These are phyloP conservation scores for Drosophila sp. DNA, from an alignment of 1,140 invertebrate genomes.

Conservation along the genomic window DNA sequence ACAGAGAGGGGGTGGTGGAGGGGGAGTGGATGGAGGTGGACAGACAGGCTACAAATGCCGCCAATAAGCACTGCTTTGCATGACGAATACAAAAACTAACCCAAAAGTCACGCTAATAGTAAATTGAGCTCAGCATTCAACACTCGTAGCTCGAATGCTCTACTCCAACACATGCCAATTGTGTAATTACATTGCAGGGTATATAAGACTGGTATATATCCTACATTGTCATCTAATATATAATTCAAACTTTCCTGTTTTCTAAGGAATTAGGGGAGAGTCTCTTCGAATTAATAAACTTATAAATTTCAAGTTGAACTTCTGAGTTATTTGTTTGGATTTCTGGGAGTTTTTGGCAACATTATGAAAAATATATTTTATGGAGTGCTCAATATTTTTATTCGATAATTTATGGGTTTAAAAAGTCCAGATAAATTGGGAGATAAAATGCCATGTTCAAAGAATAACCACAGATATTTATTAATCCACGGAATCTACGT, in stretches of 20 bases:
- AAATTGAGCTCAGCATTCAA: conserved; percentile 69
- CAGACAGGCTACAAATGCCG: conserved; percentile 25
- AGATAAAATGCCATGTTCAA: too few relatives aligned
- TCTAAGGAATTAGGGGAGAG: too few relatives aligned
- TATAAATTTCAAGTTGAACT: too few relatives aligned
- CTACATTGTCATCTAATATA: neutral
- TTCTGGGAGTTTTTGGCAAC: too few relatives aligned
- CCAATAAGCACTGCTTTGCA: conserved; percentile 77
- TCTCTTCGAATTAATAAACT: too few relatives aligned
- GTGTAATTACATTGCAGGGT: conserved; percentile 2
- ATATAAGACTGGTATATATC: neutral
- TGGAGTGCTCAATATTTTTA: too few relatives aligned
- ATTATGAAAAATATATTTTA: too few relatives aligned
- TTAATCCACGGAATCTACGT: neutral
- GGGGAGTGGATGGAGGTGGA: too few relatives aligned
- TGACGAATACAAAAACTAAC: conserved; percentile 83
- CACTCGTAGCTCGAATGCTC: conserved; percentile 50
- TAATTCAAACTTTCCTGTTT: neutral
- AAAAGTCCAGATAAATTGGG: too few relatives aligned
- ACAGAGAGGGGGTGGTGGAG: neutral
- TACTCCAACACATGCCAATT: conserved; percentile 59
- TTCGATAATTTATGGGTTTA: too few relatives aligned
- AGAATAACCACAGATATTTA: too few relatives aligned
- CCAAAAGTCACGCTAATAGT: conserved; percentile 82
- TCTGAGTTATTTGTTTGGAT: too few relatives aligned